These are phyloP conservation scores for Cheilosia grossa DNA, from an alignment of 2,888 invertebrate species.

Conservation along the genomic window DNA sequence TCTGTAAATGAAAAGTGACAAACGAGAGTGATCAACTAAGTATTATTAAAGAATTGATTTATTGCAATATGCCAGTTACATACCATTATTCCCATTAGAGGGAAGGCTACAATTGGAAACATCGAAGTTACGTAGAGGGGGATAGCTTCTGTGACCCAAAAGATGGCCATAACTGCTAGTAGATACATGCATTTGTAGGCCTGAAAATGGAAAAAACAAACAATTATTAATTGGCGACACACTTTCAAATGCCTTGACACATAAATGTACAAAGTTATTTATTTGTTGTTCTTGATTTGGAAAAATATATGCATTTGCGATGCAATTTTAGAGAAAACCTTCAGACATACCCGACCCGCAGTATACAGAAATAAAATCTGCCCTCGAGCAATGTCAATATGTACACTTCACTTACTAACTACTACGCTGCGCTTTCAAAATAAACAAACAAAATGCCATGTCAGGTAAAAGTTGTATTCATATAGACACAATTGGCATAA, in stretches of 20 bases:
- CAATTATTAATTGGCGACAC: background rate
- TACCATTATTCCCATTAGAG: slow-evolving; percentile 90
- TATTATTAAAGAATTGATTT: slow-evolving; percentile 39
- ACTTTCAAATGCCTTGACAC: slow-evolving; percentile 20
- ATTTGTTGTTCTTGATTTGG: slow-evolving; percentile 23
- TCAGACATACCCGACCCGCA: slow-evolving; percentile 6
- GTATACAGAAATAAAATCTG: slow-evolving; percentile 4
- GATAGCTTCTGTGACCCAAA: slow-evolving; percentile 92
- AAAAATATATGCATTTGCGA: slow-evolving; percentile 1
- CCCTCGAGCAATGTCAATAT: slow-evolving; percentile 35
- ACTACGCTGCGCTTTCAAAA: slow-evolving; percentile 2
- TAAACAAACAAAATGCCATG: background rate
- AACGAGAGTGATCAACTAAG: slow-evolving; percentile 2
- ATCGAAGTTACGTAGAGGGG: slow-evolving; percentile 93
- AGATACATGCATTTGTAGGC: slow-evolving; percentile 91
- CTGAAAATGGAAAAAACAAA: slow-evolving; percentile 79
- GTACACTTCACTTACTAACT: background rate
- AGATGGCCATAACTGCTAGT: slow-evolving; percentile 91
- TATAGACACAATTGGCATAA: slow-evolving; percentile 7
- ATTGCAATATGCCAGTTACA: slow-evolving; percentile 48
- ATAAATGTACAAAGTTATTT: slow-evolving; percentile 32
- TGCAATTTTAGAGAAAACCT: slow-evolving; percentile 28
- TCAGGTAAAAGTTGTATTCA: slow-evolving; percentile 36
- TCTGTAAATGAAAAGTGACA: slow-evolving; percentile 75
- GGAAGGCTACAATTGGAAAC: slow-evolving; percentile 92